Evolutionary conservation across 2,797 vertebrate species (phyloP).

Genomic region (Channallabes apus): DNA sequence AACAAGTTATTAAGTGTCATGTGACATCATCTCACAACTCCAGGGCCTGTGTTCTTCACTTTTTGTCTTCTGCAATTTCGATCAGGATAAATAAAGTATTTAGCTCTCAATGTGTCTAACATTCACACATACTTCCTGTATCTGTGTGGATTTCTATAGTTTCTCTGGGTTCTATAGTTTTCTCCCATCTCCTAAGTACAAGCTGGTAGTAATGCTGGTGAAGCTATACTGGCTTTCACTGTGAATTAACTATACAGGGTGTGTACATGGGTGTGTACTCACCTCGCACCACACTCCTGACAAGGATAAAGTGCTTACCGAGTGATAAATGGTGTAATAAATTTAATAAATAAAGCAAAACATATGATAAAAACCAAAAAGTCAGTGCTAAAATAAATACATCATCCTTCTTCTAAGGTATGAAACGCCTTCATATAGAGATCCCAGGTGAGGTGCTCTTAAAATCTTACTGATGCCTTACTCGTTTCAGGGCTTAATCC

Average conservation of each 20-base stretch:
- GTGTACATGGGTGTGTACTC: neutral
- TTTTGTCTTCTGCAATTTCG: neutral
- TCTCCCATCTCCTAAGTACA: neutral
- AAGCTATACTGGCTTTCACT: neutral
- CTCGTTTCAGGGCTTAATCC: conserved; percentile 3
- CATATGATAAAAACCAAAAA: too few species aligned
- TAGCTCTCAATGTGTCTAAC: neutral
- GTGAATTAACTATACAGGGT: too few species aligned
- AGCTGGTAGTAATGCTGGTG: neutral
- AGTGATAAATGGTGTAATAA: neutral
- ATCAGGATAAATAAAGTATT: neutral
- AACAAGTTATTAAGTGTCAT: neutral
- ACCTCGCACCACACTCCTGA: neutral
- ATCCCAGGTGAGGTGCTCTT: conserved; percentile 54
- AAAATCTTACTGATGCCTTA: too few species aligned
- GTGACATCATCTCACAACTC: neutral
- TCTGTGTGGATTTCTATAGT: neutral
- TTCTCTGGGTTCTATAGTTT: neutral
- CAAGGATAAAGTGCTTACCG: neutral
- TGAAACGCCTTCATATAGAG: neutral
- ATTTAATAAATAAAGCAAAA: neutral
- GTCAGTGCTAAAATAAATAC: neutral
- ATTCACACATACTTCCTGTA: neutral
- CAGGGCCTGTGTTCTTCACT: neutral
- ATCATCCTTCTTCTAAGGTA: neutral